These are phyloP conservation scores for Megatriorchis doriae DNA, from an alignment of 2,113 vertebrate species.

Conservation along the genomic window DNA sequence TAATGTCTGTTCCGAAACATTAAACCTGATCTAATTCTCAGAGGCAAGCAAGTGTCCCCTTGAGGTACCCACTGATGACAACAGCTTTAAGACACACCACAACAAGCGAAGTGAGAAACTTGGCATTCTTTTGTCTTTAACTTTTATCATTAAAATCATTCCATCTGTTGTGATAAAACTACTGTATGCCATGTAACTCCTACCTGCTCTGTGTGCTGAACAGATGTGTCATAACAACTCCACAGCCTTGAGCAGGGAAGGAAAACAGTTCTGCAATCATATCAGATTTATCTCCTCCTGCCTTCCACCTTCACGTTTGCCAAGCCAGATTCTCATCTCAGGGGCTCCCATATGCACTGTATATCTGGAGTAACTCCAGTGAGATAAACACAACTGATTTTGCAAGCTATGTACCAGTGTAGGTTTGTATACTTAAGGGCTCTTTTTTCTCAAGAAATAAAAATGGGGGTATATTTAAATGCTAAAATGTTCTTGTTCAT, in stretches of 20 bases:
- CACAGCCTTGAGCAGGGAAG: conserved; percentile 1
- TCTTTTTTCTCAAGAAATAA: background rate
- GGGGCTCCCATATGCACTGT: background rate
- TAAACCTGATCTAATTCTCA: conserved; percentile 17
- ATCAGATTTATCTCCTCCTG: conserved; percentile 39
- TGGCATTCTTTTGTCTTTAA: conserved; percentile 36
- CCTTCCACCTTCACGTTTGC: background rate
- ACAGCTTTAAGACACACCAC: background rate
- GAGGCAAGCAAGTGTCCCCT: background rate
- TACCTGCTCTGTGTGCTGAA: conserved; percentile 29
- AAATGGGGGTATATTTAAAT: background rate
- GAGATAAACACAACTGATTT: conserved; percentile 18
- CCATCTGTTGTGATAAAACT: conserved; percentile 43
- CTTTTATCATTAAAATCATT: conserved; percentile 16
- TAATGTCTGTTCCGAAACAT: background rate
- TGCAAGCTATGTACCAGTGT: background rate
- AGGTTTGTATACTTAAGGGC: background rate
- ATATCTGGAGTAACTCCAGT: conserved; percentile 7
- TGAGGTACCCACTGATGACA: background rate
- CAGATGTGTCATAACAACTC: conserved; percentile 45
- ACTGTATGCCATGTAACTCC: conserved; percentile 1
- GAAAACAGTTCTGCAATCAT: conserved; percentile 22
- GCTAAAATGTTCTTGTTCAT: background rate
- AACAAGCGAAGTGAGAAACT: background rate
- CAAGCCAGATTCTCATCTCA: background rate